Conservation (phyloP, 2,113 vertebrate species). For the Esox niger region DNA sequence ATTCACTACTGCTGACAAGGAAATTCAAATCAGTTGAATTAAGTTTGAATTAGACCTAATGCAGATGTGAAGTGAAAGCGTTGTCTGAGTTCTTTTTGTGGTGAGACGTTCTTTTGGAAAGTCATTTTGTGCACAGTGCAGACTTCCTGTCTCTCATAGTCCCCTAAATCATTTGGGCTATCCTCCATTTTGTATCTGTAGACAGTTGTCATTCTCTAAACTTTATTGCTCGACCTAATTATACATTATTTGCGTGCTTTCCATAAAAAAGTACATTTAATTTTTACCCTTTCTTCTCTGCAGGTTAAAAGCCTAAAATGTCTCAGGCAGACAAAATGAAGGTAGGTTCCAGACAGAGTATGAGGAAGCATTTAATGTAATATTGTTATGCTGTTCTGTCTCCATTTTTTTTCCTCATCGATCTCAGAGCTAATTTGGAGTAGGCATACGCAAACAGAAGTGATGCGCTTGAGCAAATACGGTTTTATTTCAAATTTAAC, state of each 20-base stretch:
- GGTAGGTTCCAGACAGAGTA: constrained; percentile 48
- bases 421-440: background rate
- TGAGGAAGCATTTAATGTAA: background rate
- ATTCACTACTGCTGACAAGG: too few species aligned
- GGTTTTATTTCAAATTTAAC: background rate
- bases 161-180: background rate
- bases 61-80: too few species aligned
- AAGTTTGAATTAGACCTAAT: too few species aligned
- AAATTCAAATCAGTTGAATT: too few species aligned
- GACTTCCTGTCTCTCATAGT: constrained; percentile 60
- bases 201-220: background rate
- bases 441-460: background rate
- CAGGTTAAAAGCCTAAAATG: constrained; percentile 62
- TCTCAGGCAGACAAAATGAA: constrained; percentile 78
- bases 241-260: background rate
- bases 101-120: constrained; percentile 33
- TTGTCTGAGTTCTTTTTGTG: constrained; percentile 19
- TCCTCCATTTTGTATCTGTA: constrained; percentile 9
- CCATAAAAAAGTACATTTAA: background rate
- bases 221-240: background rate
- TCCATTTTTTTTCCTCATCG: too few species aligned
- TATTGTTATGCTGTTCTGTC: background rate
- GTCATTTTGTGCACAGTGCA: constrained; percentile 31
- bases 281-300: background rate
- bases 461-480: background rate